Evolutionary conservation across 2,888 invertebrate genomes (phyloP).

Genomic region (Brachynemurus nebulosus): DNA sequence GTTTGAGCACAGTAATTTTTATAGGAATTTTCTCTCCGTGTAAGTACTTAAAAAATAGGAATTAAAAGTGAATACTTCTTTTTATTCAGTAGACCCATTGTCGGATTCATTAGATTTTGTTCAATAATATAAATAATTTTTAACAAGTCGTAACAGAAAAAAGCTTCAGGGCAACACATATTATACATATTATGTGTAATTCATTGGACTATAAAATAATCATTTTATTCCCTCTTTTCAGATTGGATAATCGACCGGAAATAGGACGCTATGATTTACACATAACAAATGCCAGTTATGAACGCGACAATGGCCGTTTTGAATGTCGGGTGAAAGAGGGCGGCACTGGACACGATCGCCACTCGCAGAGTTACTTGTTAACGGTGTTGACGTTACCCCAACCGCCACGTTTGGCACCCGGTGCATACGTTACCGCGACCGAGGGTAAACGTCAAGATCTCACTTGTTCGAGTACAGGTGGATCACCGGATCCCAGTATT

Average conservation of each 20-base stretch:
- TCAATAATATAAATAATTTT: too few relatives aligned
- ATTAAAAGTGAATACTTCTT: too few relatives aligned
- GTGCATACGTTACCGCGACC: constrained; percentile 61
- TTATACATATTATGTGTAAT: too few relatives aligned
- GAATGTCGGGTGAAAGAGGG: constrained; percentile 78
- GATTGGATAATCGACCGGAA: constrained; percentile 62
- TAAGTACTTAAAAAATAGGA: too few relatives aligned
- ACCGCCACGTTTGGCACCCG: constrained; percentile 63
- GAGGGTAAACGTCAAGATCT: constrained; percentile 66
- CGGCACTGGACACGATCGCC: constrained; percentile 69
- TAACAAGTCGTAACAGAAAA: too few relatives aligned
- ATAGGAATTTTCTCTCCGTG: too few relatives aligned
- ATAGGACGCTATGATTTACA: constrained; percentile 79
- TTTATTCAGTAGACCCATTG: too few relatives aligned
- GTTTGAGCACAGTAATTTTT: too few relatives aligned
- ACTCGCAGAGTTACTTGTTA: constrained; percentile 68
- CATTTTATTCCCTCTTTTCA: constrained; percentile 28
- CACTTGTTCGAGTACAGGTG: constrained; percentile 71
- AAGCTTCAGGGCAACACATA: too few relatives aligned
- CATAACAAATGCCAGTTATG: constrained; percentile 80
- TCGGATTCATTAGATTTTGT: too few relatives aligned
- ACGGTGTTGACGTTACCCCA: constrained; percentile 78
- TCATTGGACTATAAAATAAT: too few relatives aligned
- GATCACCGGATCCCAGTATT: constrained; percentile 80
- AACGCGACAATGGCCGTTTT: constrained; percentile 81